Evolutionary conservation across 2,113 vertebrate genomes (phyloP), one percentile per base, ranked within the genome.

Genomic region (Gymnogyps californianus): DNA sequence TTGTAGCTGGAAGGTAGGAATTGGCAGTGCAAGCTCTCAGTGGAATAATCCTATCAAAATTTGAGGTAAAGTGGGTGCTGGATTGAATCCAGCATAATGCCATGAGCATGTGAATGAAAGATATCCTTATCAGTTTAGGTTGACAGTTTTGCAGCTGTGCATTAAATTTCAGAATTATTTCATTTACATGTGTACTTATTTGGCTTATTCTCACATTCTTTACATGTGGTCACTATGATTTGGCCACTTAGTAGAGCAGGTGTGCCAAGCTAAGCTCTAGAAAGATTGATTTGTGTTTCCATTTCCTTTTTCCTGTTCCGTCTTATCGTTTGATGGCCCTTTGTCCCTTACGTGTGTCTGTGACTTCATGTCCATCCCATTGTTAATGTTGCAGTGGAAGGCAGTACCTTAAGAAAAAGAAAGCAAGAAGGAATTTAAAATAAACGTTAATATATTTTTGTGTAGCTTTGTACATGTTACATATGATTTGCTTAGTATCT

Each of bases 331-430:
- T 77, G 58, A 47, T 91, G 70, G 62, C 72, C 70, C 67, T 82
- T 96, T 86, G 83, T 93, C 61, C 66, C 17, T 81, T 83, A 64
- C 0, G 7, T 90, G n/a, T 81, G 75, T 84, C 90, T 94, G 89
- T 93, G 94, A 97, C 93, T 97, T 96, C 94, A 95, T 66, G 92
- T 91, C 92, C 96, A 97, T 97, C 87, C 34, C 94, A 95, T 93
- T 71, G n/a, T 85, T 90, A 85, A 47, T 67, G 61, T 83, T 82
- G 32, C 42, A 78, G 26, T 65, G 26, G 71, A 90, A 89, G 61
- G 61, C 49, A 87, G 15, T 86, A 69, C 25, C 44, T 62, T 40
- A 58, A 79, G 52, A n/a, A 93, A 67, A 83, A 86, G 77, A 74
- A 88, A 28, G 7, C 21, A 79, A 70, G 49, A 38, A 55, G 6